Percentiles rank a stretch among this genome's conserved stretches.
These are phyloP conservation scores for Cololabis saira DNA, from an alignment of 2,113 vertebrate genomes.

Conservation along the genomic window DNA sequence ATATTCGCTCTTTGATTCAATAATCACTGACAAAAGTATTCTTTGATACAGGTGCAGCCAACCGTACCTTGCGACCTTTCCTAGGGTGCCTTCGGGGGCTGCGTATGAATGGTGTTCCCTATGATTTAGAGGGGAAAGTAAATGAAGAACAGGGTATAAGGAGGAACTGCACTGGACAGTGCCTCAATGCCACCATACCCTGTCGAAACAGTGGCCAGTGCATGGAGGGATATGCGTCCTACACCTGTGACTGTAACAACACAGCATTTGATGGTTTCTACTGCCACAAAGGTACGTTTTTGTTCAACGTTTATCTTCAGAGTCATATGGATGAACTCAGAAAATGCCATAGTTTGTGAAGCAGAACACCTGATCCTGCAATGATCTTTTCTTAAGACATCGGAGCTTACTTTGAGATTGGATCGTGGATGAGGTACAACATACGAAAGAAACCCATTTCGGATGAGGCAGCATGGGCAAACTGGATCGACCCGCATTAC, in stretches of 20 bases:
- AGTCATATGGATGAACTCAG: too few species aligned
- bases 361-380: neutral
- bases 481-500: conserved; percentile 87
- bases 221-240: conserved; percentile 92
- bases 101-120: conserved; percentile 91
- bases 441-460: conserved; percentile 88
- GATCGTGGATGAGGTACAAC: conserved; percentile 92
- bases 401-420: conserved; percentile 91
- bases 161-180: conserved; percentile 93
- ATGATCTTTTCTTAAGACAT: conserved; percentile 83
- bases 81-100: conserved; percentile 93
- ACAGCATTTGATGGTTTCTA: conserved; percentile 94
- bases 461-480: conserved; percentile 88
- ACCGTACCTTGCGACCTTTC: conserved; percentile 89
- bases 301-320: neutral
- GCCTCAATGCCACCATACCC: conserved; percentile 88
- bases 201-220: conserved; percentile 94
- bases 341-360: too few species aligned
- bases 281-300: conserved; percentile 89
- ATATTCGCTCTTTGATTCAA: neutral
- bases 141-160: conserved; percentile 89
- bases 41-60: conserved; percentile 85
- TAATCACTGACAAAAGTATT: neutral
- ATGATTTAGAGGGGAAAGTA: conserved; percentile 93
- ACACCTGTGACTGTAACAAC: conserved; percentile 94